Base-by-base conservation (phyloP, 2,888 invertebrate species). In the Tachina grossa region DNA sequence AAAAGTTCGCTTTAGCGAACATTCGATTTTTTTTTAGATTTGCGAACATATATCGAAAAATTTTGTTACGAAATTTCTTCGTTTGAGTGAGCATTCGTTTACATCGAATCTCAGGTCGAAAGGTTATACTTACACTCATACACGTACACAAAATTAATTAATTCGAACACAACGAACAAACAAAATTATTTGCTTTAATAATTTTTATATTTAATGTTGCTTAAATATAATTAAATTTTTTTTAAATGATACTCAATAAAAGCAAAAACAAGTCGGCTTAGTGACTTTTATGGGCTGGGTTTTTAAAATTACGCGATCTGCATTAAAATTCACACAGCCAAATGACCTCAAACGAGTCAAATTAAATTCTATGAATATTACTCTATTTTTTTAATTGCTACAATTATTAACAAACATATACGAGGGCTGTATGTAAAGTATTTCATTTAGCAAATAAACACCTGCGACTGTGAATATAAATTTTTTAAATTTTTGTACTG, bases 291-390 rank as follows among this genome's bases (percentile, higher is more conserved):
- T 19, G 79, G 47, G 45, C 55, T 9, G n/a, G 71, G 74, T 53
- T 71, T n/a, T 63, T 47, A 57, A 53, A 76, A 71, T 65, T 79
- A 75, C 69, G 79, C 65, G 71, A 55, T 39, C 4, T 71, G 53
- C 55, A 19, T 63, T 47, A 63, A 71, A 71, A 79, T 19, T 10
- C 68, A 41, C n/a, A 39, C 41, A 11, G 43, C 51, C 61, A 19
- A 81, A 77, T 72, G 65, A 11, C 82, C 78, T 85, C 82, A 63
- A 63, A 63, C 68, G 68, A 47, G 55, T 31, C 63, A 63, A 68
- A 61, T 79, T 19, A 71, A 19, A 53, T 83, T 47, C 10, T 47
- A 31, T 51, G 9, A 4, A n/a, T 43, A n/a, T 16, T 45, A 41
- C 13, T 61, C 6, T 39, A 43, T 61, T 61, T 59, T n/a, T 55